Conservation (phyloP, 2,113 vertebrate genomes). For the Malurus elegans region DNA sequence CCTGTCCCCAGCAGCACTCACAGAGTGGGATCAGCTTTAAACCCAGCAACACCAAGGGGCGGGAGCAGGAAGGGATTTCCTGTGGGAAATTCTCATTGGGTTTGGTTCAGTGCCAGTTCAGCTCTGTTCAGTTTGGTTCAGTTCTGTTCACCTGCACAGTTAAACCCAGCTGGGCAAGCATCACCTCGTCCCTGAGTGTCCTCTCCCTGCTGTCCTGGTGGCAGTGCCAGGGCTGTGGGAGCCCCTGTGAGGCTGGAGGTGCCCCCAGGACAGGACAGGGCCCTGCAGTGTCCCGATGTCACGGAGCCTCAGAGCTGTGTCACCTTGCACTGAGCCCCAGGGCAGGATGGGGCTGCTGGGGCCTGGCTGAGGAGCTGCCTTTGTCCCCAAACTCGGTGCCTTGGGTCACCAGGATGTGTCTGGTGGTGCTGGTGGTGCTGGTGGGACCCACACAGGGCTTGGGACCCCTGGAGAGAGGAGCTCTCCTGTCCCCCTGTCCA, state of each 20-base stretch:
- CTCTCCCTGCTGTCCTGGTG: background rate
- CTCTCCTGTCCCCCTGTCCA: background rate
- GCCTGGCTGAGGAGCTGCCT: background rate
- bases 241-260: background rate
- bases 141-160: too few species aligned
- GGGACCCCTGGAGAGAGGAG: background rate
- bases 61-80: too few species aligned
- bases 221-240: background rate
- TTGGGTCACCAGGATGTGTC: accelerated
- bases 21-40: background rate
- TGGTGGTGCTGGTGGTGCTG: background rate
- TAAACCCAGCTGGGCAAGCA: background rate
- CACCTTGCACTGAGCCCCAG: background rate
- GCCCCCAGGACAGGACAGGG: background rate
- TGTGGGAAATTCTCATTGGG: too few species aligned
- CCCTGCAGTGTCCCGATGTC: background rate
- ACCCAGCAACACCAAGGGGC: too few species aligned
- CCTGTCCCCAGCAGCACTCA: background rate
- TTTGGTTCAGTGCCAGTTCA: too few species aligned
- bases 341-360: background rate
- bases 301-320: accelerated
- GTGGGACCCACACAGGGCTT: accelerated
- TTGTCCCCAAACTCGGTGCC: accelerated
- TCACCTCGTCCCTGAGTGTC: background rate
- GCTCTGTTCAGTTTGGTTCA: too few species aligned